Evolutionary conservation across 2,888 invertebrate genomes (phyloP), one percentile per base, ranked within the genome.

Genomic region (Villa cingulata): DNA sequence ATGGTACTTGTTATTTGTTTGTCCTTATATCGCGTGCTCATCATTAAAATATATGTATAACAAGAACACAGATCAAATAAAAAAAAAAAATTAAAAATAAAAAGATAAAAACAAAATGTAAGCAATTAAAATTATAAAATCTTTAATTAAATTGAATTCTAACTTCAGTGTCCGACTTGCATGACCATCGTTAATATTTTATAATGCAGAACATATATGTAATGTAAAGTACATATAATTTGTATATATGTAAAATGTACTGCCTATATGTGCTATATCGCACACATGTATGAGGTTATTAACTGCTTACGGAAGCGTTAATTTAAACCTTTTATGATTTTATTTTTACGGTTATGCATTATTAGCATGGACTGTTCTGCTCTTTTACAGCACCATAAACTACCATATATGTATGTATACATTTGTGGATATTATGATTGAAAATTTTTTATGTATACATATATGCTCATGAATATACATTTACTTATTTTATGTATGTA

Each of bases 251-350:
- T 32, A 32, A 7, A 23, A 23, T 23, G 23, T 23, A 23, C 7
- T 23, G n/a, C 23, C 4, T 23, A 23, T 23, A 23, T 23, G 23
- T 23, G 23, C 23, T 7, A 23, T 23, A 23, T 23, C 23, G 7
- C 7, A 23, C 23, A 6, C 5, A 6, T 23, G 12, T 12, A 12
- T 32, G 18, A 41, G 46, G 46, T 46, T 46, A 42, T 46, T 46
- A 41, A 46, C 46, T 46, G 46, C 41, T 46, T 46, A 46, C 46
- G 46, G 46, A 46, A 46, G 41, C 41, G 41, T 46, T 46, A 46
- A 46, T 46, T 46, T 41, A 46, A 42, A 37, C 18, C 37, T 37
- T 27, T n/a, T 44, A 23, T 23, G 23, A 23, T 23, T 23, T 23
- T 23, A 6, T 6, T 23, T 23, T 23, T 23, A 23, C 7, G 20